Base-by-base conservation (phyloP, 2,797 vertebrate species). In the Aulostomus chinensis region DNA sequence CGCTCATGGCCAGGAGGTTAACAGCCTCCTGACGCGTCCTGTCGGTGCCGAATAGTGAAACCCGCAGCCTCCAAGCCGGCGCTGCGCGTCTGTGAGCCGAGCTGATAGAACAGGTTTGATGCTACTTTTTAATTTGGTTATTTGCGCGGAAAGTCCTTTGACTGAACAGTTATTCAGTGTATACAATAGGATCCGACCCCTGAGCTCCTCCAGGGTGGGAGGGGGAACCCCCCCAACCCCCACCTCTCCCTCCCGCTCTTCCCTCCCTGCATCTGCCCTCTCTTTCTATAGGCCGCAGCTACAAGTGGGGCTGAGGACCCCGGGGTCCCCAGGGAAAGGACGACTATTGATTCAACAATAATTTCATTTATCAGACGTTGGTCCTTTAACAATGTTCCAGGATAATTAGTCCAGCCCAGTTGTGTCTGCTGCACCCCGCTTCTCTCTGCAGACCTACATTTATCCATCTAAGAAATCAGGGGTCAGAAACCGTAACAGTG, bases 111-210 rank as follows among this genome's bases (percentile, higher is more conserved):
- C 32, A 20, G 39, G 4, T 43, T 52, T 45, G 28, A 65, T 21
- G 1, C 7, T 9, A 25, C 15, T 59, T 46, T 53, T 57, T 66
- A 8, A 53, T 69, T 63, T 57, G 42, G 48, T 52, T 47, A 40
- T 33, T 24, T 22, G 36, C 35, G 21, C 30, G 59, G 18, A 53
- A 58, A 56, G 43, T 68, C 60, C 49, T 67, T 15, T 5, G 11
- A 60, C 53, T 76, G 77, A 85, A 81, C 70, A 69, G 70, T 68
- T 66, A 58, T 72, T 78, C 58, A 68, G 37, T 52, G 65, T 70
- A 77, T 67, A 85, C 75, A 84, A 87, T 76, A 30, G 65, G 55
- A 68, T 66, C 86, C 87, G 87, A 87, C 87, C 80, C 83, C 41
- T 47, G 61, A 25, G 73, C 77, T 69, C 48, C 71, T 43, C 26